Conservation (phyloP, 2,113 vertebrate genomes). For the Fregetta grallaria region DNA sequence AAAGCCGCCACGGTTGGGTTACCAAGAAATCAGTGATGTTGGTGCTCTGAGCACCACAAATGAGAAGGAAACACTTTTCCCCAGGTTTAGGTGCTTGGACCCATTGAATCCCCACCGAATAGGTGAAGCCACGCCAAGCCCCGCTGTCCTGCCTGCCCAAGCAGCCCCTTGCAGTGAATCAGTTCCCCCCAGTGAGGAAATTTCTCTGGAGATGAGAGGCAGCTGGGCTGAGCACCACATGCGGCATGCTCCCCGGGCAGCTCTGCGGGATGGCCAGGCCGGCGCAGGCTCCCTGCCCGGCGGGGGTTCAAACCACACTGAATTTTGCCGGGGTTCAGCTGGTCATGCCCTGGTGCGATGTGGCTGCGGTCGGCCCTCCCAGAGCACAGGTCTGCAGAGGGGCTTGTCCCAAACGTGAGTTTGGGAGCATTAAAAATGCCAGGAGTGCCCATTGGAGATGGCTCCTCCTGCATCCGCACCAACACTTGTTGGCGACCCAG, state of each 20-base stretch:
- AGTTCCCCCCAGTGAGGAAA: background rate
- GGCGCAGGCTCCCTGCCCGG: background rate
- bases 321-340: background rate
- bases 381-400: background rate
- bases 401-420: background rate
- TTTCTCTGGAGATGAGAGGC: background rate
- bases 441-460: background rate
- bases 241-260: background rate
- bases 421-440: background rate
- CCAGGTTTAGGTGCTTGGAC: background rate
- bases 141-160: background rate
- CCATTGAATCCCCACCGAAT: background rate
- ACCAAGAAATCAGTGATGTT: background rate
- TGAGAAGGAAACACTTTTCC: background rate
- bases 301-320: background rate
- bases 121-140: background rate
- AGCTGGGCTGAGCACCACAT: background rate
- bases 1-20: background rate
- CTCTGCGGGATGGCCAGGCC: background rate
- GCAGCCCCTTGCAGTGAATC: background rate
- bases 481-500: fast-evolving
- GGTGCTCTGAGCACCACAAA: background rate
- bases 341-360: background rate
- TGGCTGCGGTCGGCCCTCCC: background rate
- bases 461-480: background rate